phyloP scores from a whole-genome alignment of 1,140 invertebrate species.

The Drosophila nannoptera region DNA sequence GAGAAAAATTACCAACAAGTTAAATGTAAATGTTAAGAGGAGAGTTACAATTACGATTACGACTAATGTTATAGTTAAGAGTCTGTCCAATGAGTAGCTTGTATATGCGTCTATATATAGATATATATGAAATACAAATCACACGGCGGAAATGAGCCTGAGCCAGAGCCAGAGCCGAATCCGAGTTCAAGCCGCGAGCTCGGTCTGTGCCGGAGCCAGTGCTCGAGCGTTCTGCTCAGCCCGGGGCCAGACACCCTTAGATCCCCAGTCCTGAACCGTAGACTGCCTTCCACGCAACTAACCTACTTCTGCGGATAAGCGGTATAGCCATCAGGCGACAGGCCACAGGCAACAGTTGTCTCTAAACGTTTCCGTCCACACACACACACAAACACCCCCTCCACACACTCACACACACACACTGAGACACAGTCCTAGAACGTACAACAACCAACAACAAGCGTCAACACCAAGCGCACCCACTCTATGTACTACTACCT shows the following conservation, averaged over 20 bases:
- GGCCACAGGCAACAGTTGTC: conserved; percentile 7
- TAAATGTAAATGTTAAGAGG: conserved; percentile 9
- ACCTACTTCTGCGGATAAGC: conserved; percentile 3
- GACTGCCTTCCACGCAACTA: background rate
- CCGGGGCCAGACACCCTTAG: background rate
- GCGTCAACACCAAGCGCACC: conserved; percentile 19
- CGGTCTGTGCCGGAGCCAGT: too few relatives aligned
- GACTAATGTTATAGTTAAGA: conserved; percentile 4
- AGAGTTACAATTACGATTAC: conserved; percentile 6
- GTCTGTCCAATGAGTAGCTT: background rate
- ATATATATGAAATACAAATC: background rate
- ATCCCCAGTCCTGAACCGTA: background rate
- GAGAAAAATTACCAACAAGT: conserved; percentile 23
- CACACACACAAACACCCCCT: conserved; percentile 9
- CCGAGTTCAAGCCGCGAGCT: too few relatives aligned
- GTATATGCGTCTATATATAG: background rate
- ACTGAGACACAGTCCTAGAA: conserved; percentile 9
- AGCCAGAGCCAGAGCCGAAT: background rate
- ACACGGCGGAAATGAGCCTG: conserved; percentile 3
- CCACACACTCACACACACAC: conserved; percentile 8
- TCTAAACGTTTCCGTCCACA: conserved; percentile 11
- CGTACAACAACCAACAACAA: conserved; percentile 6
- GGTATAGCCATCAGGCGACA: background rate
- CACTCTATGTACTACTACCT: conserved; percentile 21
- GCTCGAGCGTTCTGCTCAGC: too few relatives aligned